These are phyloP conservation scores for Drosophila austrosaltans DNA, from an alignment of 2,888 invertebrate species.

Conservation along the genomic window DNA sequence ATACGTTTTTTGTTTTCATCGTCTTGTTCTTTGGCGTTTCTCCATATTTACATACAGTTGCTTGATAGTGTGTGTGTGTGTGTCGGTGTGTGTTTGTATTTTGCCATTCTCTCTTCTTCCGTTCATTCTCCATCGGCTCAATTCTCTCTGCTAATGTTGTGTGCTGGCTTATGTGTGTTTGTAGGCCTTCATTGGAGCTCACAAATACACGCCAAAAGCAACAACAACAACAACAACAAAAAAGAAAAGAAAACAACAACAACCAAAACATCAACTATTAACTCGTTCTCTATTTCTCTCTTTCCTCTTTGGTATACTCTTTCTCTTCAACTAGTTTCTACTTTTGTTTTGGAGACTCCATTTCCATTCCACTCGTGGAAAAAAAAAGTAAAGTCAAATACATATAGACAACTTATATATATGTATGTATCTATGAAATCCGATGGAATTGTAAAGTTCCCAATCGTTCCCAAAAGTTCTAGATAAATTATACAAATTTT, in stretches of 20 bases:
- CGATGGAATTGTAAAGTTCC: slow-evolving; percentile 59
- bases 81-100: slow-evolving; percentile 18
- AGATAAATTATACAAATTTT: slow-evolving; percentile 38
- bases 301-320: slow-evolving; percentile 52
- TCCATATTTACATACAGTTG: slow-evolving; percentile 57
- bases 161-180: slow-evolving; percentile 49
- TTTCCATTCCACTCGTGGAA: background rate
- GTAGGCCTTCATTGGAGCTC: slow-evolving; percentile 59
- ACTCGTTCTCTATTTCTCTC: slow-evolving; percentile 53
- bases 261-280: slow-evolving; percentile 43
- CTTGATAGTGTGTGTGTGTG: slow-evolving; percentile 4
- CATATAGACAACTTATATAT: slow-evolving; percentile 31
- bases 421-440: slow-evolving; percentile 58
- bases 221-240: slow-evolving; percentile 13
- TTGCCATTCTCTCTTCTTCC: slow-evolving; percentile 39
- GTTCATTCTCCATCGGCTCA: slow-evolving; percentile 18
- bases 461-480: slow-evolving; percentile 45
- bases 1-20: slow-evolving; percentile 74
- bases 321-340: slow-evolving; percentile 31
- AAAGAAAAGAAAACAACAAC: slow-evolving; percentile 20
- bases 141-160: slow-evolving; percentile 9
- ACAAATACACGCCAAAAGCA: slow-evolving; percentile 14
- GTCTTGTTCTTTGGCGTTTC: slow-evolving; percentile 66
- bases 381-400: background rate
- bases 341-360: slow-evolving; percentile 13